Percentiles rank a stretch among this genome's conserved stretches.
Evolutionary conservation across 2,113 vertebrate genomes (phyloP).

Genomic region (Sarotherodon lohbergeri): DNA sequence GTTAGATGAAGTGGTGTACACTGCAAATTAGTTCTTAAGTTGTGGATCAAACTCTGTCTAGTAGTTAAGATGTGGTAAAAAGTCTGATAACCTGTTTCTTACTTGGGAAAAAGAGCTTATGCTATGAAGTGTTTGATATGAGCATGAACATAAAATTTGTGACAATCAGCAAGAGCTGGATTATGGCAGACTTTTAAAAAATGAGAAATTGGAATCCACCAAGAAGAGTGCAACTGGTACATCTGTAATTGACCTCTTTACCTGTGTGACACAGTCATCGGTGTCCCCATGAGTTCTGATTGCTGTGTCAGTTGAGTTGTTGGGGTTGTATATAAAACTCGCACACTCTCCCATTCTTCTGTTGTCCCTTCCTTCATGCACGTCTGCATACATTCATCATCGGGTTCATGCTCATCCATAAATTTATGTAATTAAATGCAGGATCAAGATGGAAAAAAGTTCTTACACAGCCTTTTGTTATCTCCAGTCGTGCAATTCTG

Average conservation of each 20-base stretch:
- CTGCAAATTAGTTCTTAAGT: background rate
- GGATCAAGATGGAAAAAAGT: background rate
- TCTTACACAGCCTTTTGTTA: background rate
- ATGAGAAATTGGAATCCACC: background rate
- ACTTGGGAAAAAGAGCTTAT: background rate
- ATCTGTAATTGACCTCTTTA: background rate
- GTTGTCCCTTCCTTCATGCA: background rate
- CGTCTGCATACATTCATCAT: background rate
- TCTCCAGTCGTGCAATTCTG: background rate
- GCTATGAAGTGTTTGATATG: background rate
- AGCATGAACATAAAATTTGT: background rate
- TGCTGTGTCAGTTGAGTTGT: background rate
- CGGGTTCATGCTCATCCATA: background rate
- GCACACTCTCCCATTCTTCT: background rate
- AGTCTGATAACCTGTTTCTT: background rate
- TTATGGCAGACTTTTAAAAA: background rate
- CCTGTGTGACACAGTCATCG: fast-evolving
- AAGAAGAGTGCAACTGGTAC: background rate
- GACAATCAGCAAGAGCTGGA: background rate
- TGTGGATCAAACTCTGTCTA: background rate
- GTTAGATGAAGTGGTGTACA: background rate
- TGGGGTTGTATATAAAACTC: background rate
- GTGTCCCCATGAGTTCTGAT: background rate
- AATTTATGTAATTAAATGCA: background rate
- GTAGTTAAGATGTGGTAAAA: background rate